phyloP scores from a whole-genome alignment of 2,797 vertebrate species.

The Lepus oiostolus region DNA sequence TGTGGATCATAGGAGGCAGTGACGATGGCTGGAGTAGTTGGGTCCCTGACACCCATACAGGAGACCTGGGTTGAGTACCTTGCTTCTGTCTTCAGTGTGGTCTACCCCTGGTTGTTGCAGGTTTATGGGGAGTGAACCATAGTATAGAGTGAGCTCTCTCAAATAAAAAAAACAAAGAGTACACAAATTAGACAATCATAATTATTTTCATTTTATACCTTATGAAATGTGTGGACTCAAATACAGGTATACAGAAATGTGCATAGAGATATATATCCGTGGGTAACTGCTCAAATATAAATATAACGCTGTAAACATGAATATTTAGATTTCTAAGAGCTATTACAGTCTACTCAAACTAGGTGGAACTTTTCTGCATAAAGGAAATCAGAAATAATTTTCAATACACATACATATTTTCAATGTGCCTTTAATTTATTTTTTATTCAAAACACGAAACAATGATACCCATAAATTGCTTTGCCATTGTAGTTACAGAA shows the following conservation, averaged over 20 bases:
- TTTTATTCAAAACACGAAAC: slow-evolving; percentile 2
- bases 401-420: neutral
- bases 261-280: neutral
- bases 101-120: no score
- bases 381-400: neutral
- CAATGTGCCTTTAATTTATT: neutral
- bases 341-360: neutral
- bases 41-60: no score
- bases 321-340: neutral
- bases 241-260: no score
- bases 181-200: neutral
- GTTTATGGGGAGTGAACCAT: no score
- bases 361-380: neutral
- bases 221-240: neutral
- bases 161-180: no score
- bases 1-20: no score
- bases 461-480: neutral
- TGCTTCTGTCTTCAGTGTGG: no score
- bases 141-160: no score
- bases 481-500: neutral
- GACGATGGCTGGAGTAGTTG: no score
- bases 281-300: neutral
- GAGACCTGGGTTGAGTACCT: no score
- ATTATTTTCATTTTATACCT: neutral
- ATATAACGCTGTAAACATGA: neutral